These are phyloP conservation scores for Dinomys branickii DNA, from an alignment of 2,113 vertebrate genomes.

Conservation along the genomic window DNA sequence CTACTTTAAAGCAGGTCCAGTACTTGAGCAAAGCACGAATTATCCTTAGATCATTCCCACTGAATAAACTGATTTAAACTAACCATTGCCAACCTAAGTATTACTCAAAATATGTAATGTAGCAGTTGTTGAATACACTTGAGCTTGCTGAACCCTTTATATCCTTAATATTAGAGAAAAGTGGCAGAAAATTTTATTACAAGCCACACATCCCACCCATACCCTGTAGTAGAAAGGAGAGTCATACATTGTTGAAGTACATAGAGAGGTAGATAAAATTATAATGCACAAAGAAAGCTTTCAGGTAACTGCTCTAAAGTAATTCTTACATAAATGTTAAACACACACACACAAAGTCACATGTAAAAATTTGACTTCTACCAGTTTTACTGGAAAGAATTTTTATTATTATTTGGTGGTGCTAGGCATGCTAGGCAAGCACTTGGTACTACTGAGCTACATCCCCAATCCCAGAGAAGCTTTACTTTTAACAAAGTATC, in stretches of 20 bases:
- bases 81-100: background rate
- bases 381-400: slow-evolving; percentile 42
- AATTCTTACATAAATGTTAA: slow-evolving; percentile 32
- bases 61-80: slow-evolving; percentile 39
- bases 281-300: background rate
- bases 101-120: background rate
- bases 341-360: background rate
- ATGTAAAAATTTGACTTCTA: slow-evolving; percentile 35
- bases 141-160: slow-evolving; percentile 11
- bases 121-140: background rate
- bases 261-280: background rate
- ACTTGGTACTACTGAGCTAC: background rate
- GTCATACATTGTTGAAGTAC: background rate
- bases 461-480: background rate
- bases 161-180: slow-evolving; percentile 49
- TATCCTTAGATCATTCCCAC: background rate
- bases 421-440: background rate
- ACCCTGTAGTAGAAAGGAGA: background rate
- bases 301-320: background rate
- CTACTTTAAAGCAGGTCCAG: background rate
- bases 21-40: slow-evolving; percentile 35
- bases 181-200: background rate
- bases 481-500: slow-evolving; percentile 32
- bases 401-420: background rate
- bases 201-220: too few species aligned